Evolutionary conservation across 30 jellyfish, hydroid and myxozoan genomes (phyloP).

Genomic region (Aurelia aurita complex sp. Pacific): DNA sequence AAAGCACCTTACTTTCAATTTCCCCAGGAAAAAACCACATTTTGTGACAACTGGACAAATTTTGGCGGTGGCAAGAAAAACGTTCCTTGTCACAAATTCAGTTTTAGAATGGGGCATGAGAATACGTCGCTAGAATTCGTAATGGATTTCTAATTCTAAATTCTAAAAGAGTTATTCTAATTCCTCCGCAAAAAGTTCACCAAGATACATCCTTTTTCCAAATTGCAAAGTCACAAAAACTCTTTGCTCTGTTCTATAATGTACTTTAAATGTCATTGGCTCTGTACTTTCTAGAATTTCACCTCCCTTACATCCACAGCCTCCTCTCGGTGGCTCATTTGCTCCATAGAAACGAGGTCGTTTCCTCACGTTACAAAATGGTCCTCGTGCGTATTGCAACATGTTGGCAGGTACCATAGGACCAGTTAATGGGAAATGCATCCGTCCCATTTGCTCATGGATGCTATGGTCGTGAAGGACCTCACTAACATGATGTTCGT

Average conservation of each 20-base stretch:
- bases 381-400: slow-evolving; percentile 47
- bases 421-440: slow-evolving; percentile 45
- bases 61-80: no score
- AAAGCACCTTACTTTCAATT: no score
- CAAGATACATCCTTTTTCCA: slow-evolving; percentile 59
- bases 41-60: no score
- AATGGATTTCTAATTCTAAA: no score
- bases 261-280: slow-evolving; percentile 67
- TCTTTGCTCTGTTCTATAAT: slow-evolving; percentile 70
- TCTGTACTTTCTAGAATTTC: slow-evolving; percentile 45
- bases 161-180: slow-evolving; percentile 12
- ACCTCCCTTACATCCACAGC: slow-evolving; percentile 70
- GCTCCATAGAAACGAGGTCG: slow-evolving; percentile 68
- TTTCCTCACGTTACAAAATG: slow-evolving; percentile 55
- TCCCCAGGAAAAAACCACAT: no score
- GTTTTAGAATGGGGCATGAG: no score
- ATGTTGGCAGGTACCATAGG: slow-evolving; percentile 31
- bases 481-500: slow-evolving; percentile 27
- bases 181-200: slow-evolving; percentile 72
- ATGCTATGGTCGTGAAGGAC: slow-evolving; percentile 30
- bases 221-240: slow-evolving; percentile 71
- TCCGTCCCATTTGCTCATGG: slow-evolving; percentile 57
- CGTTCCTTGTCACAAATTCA: no score
- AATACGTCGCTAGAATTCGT: no score
- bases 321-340: slow-evolving; percentile 66